These are phyloP conservation scores for Actenoides lindsayi DNA, from an alignment of 2,113 vertebrate species.

Conservation along the genomic window DNA sequence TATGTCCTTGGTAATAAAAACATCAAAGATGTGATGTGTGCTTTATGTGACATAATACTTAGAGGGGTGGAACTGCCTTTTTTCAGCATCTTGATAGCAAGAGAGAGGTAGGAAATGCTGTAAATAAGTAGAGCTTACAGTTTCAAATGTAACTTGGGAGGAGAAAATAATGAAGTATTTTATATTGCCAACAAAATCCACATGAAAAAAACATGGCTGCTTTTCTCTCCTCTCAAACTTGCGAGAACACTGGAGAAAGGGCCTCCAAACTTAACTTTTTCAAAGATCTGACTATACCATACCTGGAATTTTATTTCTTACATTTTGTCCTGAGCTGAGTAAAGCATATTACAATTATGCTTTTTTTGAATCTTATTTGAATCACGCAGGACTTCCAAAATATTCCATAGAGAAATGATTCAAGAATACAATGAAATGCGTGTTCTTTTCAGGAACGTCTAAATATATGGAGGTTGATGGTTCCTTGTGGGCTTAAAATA, in stretches of 20 bases:
- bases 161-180: background rate
- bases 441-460: background rate
- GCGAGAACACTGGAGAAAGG: background rate
- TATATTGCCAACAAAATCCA: background rate
- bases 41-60: background rate
- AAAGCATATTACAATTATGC: background rate
- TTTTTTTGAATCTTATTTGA: background rate
- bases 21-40: accelerated
- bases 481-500: background rate
- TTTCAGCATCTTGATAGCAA: background rate
- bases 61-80: background rate
- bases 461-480: background rate
- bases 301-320: background rate
- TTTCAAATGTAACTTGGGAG: background rate
- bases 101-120: background rate
- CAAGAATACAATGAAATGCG: background rate
- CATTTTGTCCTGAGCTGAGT: background rate
- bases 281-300: background rate
- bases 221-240: background rate
- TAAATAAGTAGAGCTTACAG: background rate
- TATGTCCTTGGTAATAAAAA: background rate
- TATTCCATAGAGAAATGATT: background rate
- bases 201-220: background rate
- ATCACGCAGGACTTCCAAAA: background rate
- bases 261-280: background rate